Base-by-base conservation (phyloP, 2,113 vertebrate species). In the Sturnira hondurensis region DNA sequence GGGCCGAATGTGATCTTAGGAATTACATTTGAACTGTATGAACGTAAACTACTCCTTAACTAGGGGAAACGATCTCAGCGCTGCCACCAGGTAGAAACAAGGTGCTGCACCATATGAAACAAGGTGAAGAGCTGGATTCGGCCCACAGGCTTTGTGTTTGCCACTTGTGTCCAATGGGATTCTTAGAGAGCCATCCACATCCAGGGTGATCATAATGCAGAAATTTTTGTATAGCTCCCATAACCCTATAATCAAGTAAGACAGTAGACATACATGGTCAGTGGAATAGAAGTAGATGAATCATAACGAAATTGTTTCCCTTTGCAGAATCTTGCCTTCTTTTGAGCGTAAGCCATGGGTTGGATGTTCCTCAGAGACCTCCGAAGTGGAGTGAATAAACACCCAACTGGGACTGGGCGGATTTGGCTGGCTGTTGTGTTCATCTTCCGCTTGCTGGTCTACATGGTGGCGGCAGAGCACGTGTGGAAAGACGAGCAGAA, bases 401-500 rank as follows among this genome's bases (percentile, higher is more conserved):
- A 99, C 91, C 99, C 99, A n/a, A 99, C 99, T 0, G 98, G 98
- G 52, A 98, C 99, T 7, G 99, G 99, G 19, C 98, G 98, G 67
- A 98, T 99, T 3, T 99, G 99, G 99, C 98, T 99, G 81, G 98
- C 98, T 3, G 97, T 99, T 28, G 96, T 99, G 87, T 99, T 99
- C 83, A 68, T 99, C 89, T 99, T 99, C 97, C 98, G 98, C 58
- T 98, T 99, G 87, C 95, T 99, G 97, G 98, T 99, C 94, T 99
- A 99, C 2, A 93, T 99, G 71, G 99, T 97, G 1, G 99, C 99
- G 0, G 99, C 99, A 2, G 98, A 99, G 97, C 98, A 99, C 1
- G 99, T 99, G 95, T 99, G 99, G 99, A 99, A 99, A 92, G 97
- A 99, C 0, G 99, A 99, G 94, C 98, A 98, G 56, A 98, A 98